A percentile compares a stretch with the other conserved stretches of the same genome.
Evolutionary conservation across 2,888 invertebrate species (phyloP).

Genomic region (Clanis bilineata): DNA sequence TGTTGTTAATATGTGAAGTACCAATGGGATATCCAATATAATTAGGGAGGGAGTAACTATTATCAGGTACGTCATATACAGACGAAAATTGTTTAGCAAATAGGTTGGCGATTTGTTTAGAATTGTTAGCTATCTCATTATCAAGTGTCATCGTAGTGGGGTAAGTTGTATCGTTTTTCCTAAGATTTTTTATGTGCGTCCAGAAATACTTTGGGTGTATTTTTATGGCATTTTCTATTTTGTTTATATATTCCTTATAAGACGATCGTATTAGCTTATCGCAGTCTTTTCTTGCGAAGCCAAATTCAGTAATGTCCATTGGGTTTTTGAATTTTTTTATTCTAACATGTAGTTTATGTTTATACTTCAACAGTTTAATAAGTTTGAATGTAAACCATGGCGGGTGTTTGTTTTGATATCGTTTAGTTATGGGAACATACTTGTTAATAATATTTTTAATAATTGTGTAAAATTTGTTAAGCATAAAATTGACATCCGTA

Average conservation of each 20-base stretch:
- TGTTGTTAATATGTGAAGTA: not conserved
- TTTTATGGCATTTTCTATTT: conserved; percentile 17
- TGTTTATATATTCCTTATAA: conserved; percentile 16
- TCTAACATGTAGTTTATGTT: not conserved
- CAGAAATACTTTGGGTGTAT: too few species aligned
- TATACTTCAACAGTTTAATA: not conserved
- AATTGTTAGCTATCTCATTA: conserved; percentile 13
- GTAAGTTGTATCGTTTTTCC: too few species aligned
- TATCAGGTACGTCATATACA: conserved; percentile 4
- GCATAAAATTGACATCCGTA: conserved; percentile 10
- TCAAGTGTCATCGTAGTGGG: too few species aligned
- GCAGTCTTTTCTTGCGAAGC: conserved; percentile 9
- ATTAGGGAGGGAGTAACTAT: not conserved
- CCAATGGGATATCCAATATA: not conserved
- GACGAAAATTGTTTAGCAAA: conserved; percentile 17
- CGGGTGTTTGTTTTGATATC: not conserved
- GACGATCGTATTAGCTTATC: not conserved
- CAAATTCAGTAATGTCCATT: not conserved
- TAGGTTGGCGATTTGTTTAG: conserved; percentile 16
- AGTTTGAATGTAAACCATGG: conserved; percentile 7
- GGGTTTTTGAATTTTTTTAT: not conserved
- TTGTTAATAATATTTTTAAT: conserved; percentile 1
- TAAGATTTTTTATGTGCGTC: too few species aligned
- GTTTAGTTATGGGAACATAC: conserved; percentile 9
- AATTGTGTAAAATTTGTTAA: conserved; percentile 4